phyloP scores from a whole-genome alignment of 2,797 vertebrate genomes.

The Hapalemur alaotrensis region DNA sequence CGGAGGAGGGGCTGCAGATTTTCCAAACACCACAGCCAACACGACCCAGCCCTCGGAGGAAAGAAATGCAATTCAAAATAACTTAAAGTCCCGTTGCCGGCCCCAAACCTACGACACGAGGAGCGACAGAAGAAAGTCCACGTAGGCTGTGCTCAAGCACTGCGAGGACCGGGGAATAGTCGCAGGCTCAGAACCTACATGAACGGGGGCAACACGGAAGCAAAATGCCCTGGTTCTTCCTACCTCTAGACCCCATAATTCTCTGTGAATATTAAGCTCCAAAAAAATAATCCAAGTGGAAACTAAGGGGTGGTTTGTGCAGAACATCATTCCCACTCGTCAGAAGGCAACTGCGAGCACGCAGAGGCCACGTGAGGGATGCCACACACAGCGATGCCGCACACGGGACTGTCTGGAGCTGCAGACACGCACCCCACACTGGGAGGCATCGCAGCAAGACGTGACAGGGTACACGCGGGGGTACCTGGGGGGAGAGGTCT shows the following conservation, averaged over 20 bases:
- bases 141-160: background rate
- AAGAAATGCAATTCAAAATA: background rate
- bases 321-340: background rate
- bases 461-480: accelerated
- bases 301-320: background rate
- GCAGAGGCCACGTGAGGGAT: background rate
- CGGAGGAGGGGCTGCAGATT: background rate
- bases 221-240: background rate
- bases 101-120: background rate
- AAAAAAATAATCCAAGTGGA: background rate
- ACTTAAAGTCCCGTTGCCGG: background rate
- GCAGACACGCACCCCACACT: background rate
- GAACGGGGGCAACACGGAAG: background rate
- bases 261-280: background rate
- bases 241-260: background rate
- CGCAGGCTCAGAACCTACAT: background rate
- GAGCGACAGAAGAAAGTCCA: background rate
- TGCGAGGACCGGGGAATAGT: background rate
- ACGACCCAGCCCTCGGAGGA: background rate
- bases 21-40: background rate
- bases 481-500: background rate
- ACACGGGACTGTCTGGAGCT: accelerated
- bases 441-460: background rate
- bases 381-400: background rate
- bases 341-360: background rate